Percentiles rank a stretch among this genome's conserved stretches.
These are phyloP conservation scores for Steinernema khuongi DNA, from an alignment of 1,140 invertebrate species.

Conservation along the genomic window DNA sequence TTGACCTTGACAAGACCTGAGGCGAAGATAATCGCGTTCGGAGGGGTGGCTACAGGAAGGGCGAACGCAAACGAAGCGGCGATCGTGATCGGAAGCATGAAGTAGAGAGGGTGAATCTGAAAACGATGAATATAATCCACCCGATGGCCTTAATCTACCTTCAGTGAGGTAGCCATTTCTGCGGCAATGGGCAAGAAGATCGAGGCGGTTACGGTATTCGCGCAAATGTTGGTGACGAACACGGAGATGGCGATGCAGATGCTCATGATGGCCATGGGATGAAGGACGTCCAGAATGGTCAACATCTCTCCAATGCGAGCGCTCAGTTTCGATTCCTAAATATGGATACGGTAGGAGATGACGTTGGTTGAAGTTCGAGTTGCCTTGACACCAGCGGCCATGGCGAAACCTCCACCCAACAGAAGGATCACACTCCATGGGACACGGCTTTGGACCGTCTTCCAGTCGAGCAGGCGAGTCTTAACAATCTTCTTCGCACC, in stretches of 20 bases:
- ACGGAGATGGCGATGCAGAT: conserved; percentile 59
- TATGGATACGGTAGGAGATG: not conserved
- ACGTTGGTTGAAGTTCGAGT: not conserved
- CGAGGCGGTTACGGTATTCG: conserved; percentile 62
- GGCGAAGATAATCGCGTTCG: conserved; percentile 82
- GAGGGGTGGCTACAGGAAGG: conserved; percentile 76
- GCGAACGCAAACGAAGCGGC: conserved; percentile 72
- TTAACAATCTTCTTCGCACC: conserved; percentile 13
- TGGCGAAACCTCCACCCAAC: conserved; percentile 62
- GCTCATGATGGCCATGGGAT: conserved; percentile 50
- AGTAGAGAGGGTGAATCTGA: conserved; percentile 71
- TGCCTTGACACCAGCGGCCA: conserved; percentile 61
- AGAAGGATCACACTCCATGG: conserved; percentile 62
- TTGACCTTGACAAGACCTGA: conserved; percentile 59
- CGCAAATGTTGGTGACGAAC: conserved; percentile 61
- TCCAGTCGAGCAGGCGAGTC: conserved; percentile 59
- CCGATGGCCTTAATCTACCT: not conserved
- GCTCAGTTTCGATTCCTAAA: conserved; percentile 47
- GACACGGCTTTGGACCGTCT: conserved; percentile 57
- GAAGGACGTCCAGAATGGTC: conserved; percentile 47
- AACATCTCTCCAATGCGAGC: conserved; percentile 53
- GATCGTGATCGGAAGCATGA: conserved; percentile 76
- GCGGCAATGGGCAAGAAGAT: conserved; percentile 60
- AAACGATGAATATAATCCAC: conserved; percentile 43
- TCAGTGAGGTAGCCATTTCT: conserved; percentile 28